Evolutionary conservation across 2,113 vertebrate species (phyloP), one percentile per base, ranked within the genome.

Genomic region (Potamarius usumacintae): DNA sequence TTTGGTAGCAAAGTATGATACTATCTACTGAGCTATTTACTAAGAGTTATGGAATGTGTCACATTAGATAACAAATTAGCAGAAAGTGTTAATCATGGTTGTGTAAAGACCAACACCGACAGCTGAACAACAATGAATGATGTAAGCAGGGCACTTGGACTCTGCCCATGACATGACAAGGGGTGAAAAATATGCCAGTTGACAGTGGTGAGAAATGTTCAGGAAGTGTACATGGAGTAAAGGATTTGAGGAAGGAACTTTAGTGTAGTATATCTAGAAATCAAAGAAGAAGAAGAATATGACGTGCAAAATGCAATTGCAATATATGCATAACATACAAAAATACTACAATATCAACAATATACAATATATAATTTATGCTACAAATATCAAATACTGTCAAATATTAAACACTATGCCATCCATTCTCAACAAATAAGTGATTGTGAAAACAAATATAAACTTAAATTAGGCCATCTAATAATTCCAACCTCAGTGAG

Each of bases 31-130:
- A 87, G 65, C 27, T 42, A 20, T 84, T 15, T 42, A 17, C 52
- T 42, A 82, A 6, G 27, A 48, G 50, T 77, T 20, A 57, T 55
- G 30, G 80, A 77, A 86, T 67, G 63, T 50, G 74, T 42, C 22
- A 53, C 11, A 7, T 74, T 85, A 80, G 72, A 88, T 74, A 74
- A 79, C 7, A 42, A 88, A 77, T 27, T 48, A 48, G 71, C 50
- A 81, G 74, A 80, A 77, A 50, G 82, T 67, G 71, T 88, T 86
- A 90, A 81, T 88, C 34, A 67, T 81, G 52, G 34, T 34, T 80
- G 42, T 27, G 12, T 89, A 67, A 84, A 85, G 48, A 81, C 76
- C 83, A 87, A 69, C 55, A 77, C 48, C n/a, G 83, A 85, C 82
- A 79, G 89, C 78, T 79, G 80, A 84, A 65, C 12, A 82, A 86